A percentile compares a stretch with the other conserved stretches of the same genome.
Conservation (phyloP, 2,888 invertebrate genomes). For the Marasmarcha lunaedactyla region DNA sequence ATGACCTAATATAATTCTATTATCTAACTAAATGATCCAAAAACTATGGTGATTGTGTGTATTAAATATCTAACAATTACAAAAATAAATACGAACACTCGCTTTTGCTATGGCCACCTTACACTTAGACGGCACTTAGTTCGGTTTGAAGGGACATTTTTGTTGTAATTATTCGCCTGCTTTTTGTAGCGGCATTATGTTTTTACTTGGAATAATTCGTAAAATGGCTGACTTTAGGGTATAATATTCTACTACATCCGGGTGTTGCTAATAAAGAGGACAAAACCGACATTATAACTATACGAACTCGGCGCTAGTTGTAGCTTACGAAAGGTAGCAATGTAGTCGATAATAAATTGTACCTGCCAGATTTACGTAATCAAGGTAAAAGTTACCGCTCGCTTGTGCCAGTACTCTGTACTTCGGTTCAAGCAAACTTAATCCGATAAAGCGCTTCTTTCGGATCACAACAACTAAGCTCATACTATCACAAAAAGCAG, state of each 20-base stretch:
- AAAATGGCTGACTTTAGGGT: no score
- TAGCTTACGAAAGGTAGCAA: conserved; percentile 61
- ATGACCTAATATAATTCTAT: no score
- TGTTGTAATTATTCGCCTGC: not conserved
- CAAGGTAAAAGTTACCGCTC: conserved; percentile 61
- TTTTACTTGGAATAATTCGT: no score
- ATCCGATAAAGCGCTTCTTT: conserved; percentile 6
- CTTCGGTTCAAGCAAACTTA: conserved; percentile 37
- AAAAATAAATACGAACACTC: conserved; percentile 20
- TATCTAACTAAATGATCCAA: conserved; percentile 12
- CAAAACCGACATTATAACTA: conserved; percentile 30
- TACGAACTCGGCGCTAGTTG: conserved; percentile 39
- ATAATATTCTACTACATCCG: no score
- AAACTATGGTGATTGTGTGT: conserved; percentile 13
- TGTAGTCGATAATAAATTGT: conserved; percentile 61
- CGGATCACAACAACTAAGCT: not conserved
- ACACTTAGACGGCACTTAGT: conserved; percentile 21
- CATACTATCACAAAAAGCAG: not conserved
- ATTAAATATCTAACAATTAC: conserved; percentile 18
- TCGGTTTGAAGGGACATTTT: conserved; percentile 1
- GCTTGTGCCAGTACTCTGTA: conserved; percentile 48
- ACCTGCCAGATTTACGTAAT: conserved; percentile 54
- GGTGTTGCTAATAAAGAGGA: conserved; percentile 29
- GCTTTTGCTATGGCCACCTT: conserved; percentile 21
- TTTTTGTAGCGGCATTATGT: no score